These are phyloP conservation scores for Ochropleura plecta DNA, from an alignment of 2,888 invertebrate species.

Conservation along the genomic window DNA sequence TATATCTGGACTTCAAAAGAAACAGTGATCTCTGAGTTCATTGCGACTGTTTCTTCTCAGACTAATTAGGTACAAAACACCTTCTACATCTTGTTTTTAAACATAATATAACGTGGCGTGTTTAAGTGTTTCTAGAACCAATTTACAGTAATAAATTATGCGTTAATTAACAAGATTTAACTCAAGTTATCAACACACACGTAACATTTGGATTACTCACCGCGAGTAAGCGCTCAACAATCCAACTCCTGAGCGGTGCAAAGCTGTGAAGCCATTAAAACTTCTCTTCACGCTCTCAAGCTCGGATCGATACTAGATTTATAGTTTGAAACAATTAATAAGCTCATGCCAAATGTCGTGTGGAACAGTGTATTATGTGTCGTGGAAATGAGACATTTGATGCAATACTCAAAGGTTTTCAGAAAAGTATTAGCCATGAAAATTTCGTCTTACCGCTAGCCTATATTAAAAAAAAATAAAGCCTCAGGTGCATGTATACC, in stretches of 20 bases:
- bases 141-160: too few relatives aligned
- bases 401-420: neutral
- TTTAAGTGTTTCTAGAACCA: too few relatives aligned
- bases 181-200: neutral
- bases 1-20: too few relatives aligned
- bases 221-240: conserved; percentile 13
- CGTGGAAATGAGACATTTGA: neutral
- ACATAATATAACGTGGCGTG: too few relatives aligned
- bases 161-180: neutral
- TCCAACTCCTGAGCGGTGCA: neutral
- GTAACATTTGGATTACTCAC: neutral
- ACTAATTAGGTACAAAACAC: too few relatives aligned
- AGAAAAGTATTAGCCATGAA: neutral
- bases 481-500: too few relatives aligned
- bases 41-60: too few relatives aligned
- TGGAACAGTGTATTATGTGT: neutral
- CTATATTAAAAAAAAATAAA: too few relatives aligned
- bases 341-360: conserved; percentile 8
- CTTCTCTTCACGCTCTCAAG: conserved; percentile 35
- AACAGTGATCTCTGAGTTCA: too few relatives aligned
- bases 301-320: conserved; percentile 23
- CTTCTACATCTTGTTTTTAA: too few relatives aligned
- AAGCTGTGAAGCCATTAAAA: conserved; percentile 38
- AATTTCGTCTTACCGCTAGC: too few relatives aligned
- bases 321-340: conserved; percentile 33